phyloP scores from a whole-genome alignment of 2,113 vertebrate genomes.

The Amphiprion ocellaris region DNA sequence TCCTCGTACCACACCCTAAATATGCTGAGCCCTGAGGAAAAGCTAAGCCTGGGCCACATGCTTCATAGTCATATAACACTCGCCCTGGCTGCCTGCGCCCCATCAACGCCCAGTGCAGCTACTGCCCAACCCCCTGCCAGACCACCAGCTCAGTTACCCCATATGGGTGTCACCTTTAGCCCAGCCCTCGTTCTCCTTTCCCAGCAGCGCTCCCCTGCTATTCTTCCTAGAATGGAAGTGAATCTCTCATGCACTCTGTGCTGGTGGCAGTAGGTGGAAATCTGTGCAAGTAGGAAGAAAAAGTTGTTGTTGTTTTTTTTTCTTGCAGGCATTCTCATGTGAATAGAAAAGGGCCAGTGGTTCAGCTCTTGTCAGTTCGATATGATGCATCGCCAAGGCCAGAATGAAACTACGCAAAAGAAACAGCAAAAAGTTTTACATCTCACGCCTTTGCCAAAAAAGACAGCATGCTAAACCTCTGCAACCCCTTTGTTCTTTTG shows the following conservation, averaged over 20 bases:
- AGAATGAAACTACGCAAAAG: constrained; percentile 70
- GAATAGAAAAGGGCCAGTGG: constrained; percentile 65
- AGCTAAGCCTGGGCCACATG: constrained; percentile 80
- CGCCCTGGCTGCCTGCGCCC: constrained; percentile 56
- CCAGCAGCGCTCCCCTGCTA: constrained; percentile 30
- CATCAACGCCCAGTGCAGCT: constrained; percentile 59
- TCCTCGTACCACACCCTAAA: constrained; percentile 81
- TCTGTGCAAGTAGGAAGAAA: constrained; percentile 65
- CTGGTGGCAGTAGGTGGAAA: constrained; percentile 66
- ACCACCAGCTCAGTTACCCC: constrained; percentile 63
- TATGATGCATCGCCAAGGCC: constrained; percentile 73
- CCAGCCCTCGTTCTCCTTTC: constrained; percentile 31
- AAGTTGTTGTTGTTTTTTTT: constrained; percentile 39
- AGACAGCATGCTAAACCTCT: constrained; percentile 76
- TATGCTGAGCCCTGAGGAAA: constrained; percentile 80
- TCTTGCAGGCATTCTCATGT: constrained; percentile 56
- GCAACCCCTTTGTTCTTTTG: constrained; percentile 78
- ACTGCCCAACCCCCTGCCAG: constrained; percentile 40
- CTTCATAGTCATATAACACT: constrained; percentile 82
- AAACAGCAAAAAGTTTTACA: constrained; percentile 69
- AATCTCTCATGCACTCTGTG: constrained; percentile 46
- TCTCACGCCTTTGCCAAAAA: constrained; percentile 79
- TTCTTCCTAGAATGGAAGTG: constrained; percentile 72
- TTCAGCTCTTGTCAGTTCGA: constrained; percentile 79
- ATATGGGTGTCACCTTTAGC: constrained; percentile 71